Base-by-base conservation (phyloP, 1,140 invertebrate genomes). In the Ceratosolen fusciceps region DNA sequence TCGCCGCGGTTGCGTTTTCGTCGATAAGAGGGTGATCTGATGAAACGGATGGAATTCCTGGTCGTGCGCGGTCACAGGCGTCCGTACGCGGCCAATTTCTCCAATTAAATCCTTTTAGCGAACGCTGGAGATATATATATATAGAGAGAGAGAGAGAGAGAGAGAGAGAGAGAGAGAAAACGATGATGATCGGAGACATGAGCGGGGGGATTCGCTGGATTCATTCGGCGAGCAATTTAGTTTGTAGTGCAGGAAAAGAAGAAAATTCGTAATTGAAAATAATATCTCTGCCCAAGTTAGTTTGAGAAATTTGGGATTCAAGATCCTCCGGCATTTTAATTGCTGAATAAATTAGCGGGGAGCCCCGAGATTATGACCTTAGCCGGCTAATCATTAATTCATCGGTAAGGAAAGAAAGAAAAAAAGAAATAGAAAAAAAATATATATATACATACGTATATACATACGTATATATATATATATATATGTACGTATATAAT, bases 61-160 rank as follows among this genome's bases (percentile, higher is more conserved):
- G 76, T 79, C 65, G 68, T 0, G 34, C 37, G 12, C 43, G 31
- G n/a, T 60, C n/a, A n/a, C n/a, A n/a, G n/a, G n/a, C n/a, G n/a
- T n/a, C n/a, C n/a, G 47, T 54, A 29, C 49, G 52, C 21, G 49
- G 39, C 16, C 24, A 19, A 37, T 58, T 77, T 26, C 75, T 77
- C 52, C 75, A 71, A 77, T 77, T 71, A 70, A 70, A 70, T 70
- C n/a, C 74, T 52, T 67, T 76, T 76, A 54, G 9, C 19, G 62
- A 71, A 77, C 31, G 65, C 37, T 34, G 39, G 31, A 5, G 62
- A n/a, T n/a, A n/a, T n/a, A n/a, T n/a, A n/a, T n/a, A n/a, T n/a
- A n/a, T n/a, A n/a, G n/a, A n/a, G n/a, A n/a, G n/a, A n/a, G n/a
- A n/a, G n/a, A n/a, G n/a, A n/a, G n/a, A n/a, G n/a, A n/a, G n/a